Evolutionary conservation across 1,140 invertebrate species (phyloP).

Genomic region (Pectinophora gossypiella): DNA sequence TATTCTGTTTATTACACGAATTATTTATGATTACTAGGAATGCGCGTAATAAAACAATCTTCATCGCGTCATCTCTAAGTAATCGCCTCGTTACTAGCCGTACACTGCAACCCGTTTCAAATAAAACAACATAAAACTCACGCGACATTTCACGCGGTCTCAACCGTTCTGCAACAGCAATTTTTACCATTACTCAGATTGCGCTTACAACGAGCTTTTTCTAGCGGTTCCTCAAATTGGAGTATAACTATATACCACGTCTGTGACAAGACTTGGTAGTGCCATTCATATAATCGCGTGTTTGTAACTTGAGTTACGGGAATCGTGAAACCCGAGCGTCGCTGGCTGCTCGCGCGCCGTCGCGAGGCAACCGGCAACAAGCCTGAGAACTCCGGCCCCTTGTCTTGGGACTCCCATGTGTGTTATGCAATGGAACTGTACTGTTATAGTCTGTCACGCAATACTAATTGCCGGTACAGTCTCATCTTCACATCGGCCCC

Average conservation of each 20-base stretch:
- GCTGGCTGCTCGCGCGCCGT: background rate
- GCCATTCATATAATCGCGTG: constrained; percentile 46
- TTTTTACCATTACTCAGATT: constrained; percentile 14
- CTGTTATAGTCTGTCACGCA: constrained; percentile 54
- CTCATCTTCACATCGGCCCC: constrained; percentile 19
- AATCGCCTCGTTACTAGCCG: background rate
- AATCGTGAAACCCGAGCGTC: constrained; percentile 46
- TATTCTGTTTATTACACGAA: too few relatives aligned
- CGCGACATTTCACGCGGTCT: background rate
- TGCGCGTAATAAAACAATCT: background rate
- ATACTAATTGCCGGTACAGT: constrained; percentile 41
- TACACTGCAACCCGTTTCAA: background rate
- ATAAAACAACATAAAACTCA: background rate
- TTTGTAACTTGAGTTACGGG: constrained; percentile 48
- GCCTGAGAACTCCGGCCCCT: constrained; percentile 49
- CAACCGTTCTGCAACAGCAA: background rate
- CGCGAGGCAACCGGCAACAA: constrained; percentile 24
- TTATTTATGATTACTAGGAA: too few relatives aligned
- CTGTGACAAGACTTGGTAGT: constrained; percentile 15
- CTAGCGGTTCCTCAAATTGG: constrained; percentile 17
- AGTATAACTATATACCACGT: background rate
- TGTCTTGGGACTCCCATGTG: constrained; percentile 48
- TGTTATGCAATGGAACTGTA: constrained; percentile 50
- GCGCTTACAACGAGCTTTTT: constrained; percentile 13
- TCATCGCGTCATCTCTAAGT: background rate